These are phyloP conservation scores for Megaceryle torquata DNA, from an alignment of 2,113 vertebrate genomes.

Conservation along the genomic window DNA sequence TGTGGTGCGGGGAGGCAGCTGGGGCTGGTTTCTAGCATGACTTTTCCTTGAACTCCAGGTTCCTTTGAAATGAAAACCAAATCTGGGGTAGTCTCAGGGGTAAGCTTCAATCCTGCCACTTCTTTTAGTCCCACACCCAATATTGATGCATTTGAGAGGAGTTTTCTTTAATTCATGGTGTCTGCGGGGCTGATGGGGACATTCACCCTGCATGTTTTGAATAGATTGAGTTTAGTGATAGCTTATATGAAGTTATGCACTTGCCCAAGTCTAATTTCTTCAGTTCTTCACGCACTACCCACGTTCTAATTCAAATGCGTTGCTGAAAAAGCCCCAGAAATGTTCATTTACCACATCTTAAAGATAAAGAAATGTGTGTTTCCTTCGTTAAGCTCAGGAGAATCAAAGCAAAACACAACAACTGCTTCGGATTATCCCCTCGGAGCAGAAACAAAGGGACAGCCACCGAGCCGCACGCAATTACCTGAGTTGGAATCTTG, in stretches of 20 bases:
- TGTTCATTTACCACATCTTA: neutral
- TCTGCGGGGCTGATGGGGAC: neutral
- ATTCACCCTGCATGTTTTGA: neutral
- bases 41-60: neutral
- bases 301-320: neutral
- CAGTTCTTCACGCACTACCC: neutral
- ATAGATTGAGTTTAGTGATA: neutral
- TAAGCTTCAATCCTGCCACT: neutral
- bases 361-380: neutral
- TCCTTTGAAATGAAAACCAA: neutral
- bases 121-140: neutral
- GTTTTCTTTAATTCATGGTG: neutral
- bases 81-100: neutral
- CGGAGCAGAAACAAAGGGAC: neutral
- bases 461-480: neutral
- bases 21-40: neutral
- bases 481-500: conserved; percentile 95
- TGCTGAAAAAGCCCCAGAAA: neutral
- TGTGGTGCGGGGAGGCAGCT: neutral
- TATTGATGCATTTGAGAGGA: neutral
- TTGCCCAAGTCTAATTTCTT: neutral
- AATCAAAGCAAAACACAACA: neutral
- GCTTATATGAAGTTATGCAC: neutral
- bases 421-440: neutral
- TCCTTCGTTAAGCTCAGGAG: neutral